Percentiles rank a stretch among this genome's conserved stretches.
These are phyloP conservation scores for Noturus placidus DNA, from an alignment of 2,113 vertebrate genomes.

Conservation along the genomic window DNA sequence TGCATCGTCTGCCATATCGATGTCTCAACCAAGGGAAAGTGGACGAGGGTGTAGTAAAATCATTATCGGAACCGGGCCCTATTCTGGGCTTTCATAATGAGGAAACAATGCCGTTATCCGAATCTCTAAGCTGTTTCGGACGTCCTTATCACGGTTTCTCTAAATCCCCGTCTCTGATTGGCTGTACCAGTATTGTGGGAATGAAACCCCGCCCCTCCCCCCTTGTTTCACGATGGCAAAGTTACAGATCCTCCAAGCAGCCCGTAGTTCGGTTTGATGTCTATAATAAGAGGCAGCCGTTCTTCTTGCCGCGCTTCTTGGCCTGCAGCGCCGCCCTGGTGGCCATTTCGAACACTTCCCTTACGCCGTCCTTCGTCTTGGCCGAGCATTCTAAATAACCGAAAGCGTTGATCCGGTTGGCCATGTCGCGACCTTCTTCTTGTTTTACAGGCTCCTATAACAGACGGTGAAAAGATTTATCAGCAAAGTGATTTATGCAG, in stretches of 20 bases:
- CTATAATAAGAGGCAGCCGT: slow-evolving; percentile 70
- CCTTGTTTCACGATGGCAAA: slow-evolving; percentile 50
- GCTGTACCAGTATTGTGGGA: slow-evolving; percentile 25
- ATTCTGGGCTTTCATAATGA: slow-evolving; percentile 15
- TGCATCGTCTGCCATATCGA: neutral
- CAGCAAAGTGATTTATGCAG: neutral
- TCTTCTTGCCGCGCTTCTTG: slow-evolving; percentile 71
- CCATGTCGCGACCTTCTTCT: slow-evolving; percentile 78
- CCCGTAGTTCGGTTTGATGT: slow-evolving; percentile 31
- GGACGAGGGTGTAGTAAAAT: slow-evolving; percentile 4
- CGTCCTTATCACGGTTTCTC: slow-evolving; percentile 13
- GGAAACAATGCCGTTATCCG: neutral
- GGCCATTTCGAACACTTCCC: slow-evolving; percentile 97
- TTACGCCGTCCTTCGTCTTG: slow-evolving; percentile 96
- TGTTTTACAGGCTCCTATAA: slow-evolving; percentile 75
- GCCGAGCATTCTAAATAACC: slow-evolving; percentile 82
- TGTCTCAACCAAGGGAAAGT: neutral
- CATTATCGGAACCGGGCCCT: neutral
- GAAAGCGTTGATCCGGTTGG: slow-evolving; percentile 73
- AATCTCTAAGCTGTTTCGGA: neutral
- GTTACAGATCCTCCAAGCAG: slow-evolving; percentile 58
- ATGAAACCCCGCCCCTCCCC: slow-evolving; percentile 50
- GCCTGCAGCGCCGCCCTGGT: slow-evolving; percentile 82
- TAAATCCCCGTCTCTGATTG: slow-evolving; percentile 22
- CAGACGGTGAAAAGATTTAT: slow-evolving; percentile 62